Evolutionary conservation across 2,113 vertebrate genomes (phyloP).

Genomic region (Pachycephala philippinensis): DNA sequence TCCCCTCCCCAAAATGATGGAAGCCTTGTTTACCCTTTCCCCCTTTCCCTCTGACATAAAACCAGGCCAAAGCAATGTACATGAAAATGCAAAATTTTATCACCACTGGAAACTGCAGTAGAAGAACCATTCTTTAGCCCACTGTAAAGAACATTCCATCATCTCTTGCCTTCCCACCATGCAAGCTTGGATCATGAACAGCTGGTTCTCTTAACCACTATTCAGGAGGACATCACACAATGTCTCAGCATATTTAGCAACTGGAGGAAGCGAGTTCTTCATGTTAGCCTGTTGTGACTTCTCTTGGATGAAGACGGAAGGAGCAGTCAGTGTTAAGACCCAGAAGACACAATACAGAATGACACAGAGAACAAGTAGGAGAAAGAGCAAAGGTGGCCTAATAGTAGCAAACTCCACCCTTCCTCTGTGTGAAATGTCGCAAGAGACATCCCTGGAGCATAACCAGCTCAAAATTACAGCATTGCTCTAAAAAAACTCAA

Average conservation of each 20-base stretch:
- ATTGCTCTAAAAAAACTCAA: not conserved
- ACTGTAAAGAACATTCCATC: not conserved
- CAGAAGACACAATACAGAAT: not conserved
- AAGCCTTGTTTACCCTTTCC: not conserved
- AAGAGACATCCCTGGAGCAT: not conserved
- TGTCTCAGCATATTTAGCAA: not conserved
- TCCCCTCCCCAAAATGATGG: not conserved
- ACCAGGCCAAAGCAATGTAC: not conserved
- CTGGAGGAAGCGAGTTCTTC: not conserved
- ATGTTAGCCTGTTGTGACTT: not conserved
- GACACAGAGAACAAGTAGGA: not conserved
- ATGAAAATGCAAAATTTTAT: not conserved
- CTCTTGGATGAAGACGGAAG: not conserved
- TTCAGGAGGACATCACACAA: not conserved
- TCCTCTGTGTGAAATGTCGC: not conserved
- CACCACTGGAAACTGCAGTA: not conserved
- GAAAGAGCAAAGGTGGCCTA: not conserved
- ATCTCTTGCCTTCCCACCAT: not conserved
- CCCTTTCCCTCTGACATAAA: not conserved
- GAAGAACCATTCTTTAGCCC: not conserved
- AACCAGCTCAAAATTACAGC: not conserved
- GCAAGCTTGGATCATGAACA: not conserved
- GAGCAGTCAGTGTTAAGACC: not conserved
- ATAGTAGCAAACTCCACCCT: not conserved
- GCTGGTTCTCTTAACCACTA: not conserved